These are phyloP conservation scores for Oreochromis niloticus DNA, from an alignment of 2,113 vertebrate species.

Conservation along the genomic window DNA sequence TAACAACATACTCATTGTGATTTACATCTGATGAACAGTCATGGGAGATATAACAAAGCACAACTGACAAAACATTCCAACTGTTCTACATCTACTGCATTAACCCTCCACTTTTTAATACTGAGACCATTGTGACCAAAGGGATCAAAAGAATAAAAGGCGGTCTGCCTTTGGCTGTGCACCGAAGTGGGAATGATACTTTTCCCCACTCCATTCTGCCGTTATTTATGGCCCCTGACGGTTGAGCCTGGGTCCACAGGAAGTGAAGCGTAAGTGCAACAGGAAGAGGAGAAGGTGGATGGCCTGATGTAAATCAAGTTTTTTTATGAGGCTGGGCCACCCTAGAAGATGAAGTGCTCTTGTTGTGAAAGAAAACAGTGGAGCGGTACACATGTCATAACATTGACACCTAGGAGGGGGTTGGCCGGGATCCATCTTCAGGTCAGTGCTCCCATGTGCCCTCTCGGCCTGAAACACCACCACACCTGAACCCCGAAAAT, in stretches of 20 bases:
- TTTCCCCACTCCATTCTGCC: slow-evolving; percentile 48
- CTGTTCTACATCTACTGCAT: slow-evolving; percentile 17
- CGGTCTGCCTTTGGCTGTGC: slow-evolving; percentile 6
- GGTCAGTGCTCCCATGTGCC: slow-evolving; percentile 59
- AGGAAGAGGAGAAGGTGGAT: slow-evolving; percentile 75
- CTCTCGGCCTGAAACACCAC: slow-evolving; percentile 51
- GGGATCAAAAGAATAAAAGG: background rate
- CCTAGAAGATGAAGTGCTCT: slow-evolving; percentile 80
- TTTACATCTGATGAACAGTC: slow-evolving; percentile 33
- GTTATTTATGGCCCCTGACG: slow-evolving; percentile 68
- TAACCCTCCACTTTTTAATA: background rate
- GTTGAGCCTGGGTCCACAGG: slow-evolving; percentile 71
- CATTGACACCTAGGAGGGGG: slow-evolving; percentile 76
- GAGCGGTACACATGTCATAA: slow-evolving; percentile 84
- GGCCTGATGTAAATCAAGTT: slow-evolving; percentile 82
- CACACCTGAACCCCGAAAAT: slow-evolving; percentile 7
- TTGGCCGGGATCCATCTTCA: slow-evolving; percentile 62
- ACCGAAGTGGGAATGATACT: slow-evolving; percentile 6
- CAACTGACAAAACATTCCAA: slow-evolving; percentile 28
- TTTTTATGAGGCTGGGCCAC: slow-evolving; percentile 87
- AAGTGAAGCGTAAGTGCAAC: slow-evolving; percentile 77
- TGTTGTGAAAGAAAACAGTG: slow-evolving; percentile 93
- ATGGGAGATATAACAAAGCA: slow-evolving; percentile 30
- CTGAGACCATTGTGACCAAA: background rate
- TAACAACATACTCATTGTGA: slow-evolving; percentile 19